Evolutionary conservation across 2,113 vertebrate species (phyloP).

Genomic region (Oceanites oceanicus): DNA sequence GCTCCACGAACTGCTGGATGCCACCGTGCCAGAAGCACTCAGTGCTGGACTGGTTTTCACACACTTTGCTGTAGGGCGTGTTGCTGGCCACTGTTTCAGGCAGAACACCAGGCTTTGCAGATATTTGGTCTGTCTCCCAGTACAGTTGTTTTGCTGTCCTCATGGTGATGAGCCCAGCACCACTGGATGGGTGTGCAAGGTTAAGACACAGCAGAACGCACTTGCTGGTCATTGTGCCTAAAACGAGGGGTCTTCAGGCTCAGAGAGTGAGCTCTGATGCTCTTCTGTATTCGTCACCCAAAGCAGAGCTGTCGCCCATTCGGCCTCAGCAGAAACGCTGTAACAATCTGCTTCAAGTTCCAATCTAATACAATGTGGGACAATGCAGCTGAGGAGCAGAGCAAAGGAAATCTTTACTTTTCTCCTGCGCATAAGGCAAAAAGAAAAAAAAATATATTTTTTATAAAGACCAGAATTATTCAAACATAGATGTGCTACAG

Average conservation of each 20-base stretch:
- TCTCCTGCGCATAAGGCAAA: neutral
- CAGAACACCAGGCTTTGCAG: neutral
- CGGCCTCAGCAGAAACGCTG: neutral
- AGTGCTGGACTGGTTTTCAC: neutral
- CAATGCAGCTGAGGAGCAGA: neutral
- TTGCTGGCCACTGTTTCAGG: neutral
- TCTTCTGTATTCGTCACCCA: neutral
- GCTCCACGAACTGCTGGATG: neutral
- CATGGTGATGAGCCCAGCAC: neutral
- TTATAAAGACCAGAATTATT: neutral
- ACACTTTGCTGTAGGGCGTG: fast-evolving
- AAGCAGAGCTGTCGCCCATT: neutral
- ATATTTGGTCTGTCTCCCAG: neutral
- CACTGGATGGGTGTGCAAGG: neutral
- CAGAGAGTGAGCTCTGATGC: neutral
- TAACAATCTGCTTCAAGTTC: neutral
- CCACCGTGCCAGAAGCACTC: neutral
- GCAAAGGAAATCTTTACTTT: neutral
- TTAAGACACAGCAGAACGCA: neutral
- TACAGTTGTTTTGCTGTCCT: neutral
- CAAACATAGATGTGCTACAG: neutral
- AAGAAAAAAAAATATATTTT: neutral
- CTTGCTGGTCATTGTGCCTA: neutral
- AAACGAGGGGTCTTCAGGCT: neutral
- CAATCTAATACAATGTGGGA: fast-evolving